Conservation (phyloP, 2,797 vertebrate genomes). For the Thamnophis elegans region DNA sequence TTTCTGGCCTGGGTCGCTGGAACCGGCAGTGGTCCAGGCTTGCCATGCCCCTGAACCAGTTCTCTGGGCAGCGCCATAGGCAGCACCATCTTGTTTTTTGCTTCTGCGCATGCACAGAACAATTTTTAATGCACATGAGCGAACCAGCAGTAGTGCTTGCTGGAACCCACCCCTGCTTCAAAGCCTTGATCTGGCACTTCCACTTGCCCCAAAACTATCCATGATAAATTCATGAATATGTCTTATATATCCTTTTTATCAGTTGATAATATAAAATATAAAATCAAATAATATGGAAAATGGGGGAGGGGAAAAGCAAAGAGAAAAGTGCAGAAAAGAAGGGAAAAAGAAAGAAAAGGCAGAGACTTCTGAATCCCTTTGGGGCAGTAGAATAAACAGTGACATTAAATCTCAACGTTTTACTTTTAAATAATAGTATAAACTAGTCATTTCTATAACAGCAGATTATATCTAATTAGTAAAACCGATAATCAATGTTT, state of each 20-base stretch:
- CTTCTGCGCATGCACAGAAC: too few relatives aligned
- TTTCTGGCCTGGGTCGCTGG: too few relatives aligned
- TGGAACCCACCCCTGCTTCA: background rate
- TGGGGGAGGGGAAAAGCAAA: background rate
- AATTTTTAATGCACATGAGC: too few relatives aligned
- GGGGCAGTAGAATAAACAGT: background rate
- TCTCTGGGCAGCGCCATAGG: too few relatives aligned
- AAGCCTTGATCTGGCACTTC: background rate
- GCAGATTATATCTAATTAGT: background rate
- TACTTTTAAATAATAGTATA: background rate
- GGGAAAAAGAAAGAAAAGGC: background rate
- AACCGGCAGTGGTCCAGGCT: too few relatives aligned
- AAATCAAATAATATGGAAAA: background rate
- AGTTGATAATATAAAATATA: background rate
- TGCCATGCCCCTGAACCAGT: too few relatives aligned
- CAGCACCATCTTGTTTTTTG: too few relatives aligned
- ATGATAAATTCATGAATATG: background rate
- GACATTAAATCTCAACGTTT: background rate
- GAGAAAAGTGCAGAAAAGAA: background rate
- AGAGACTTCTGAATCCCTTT: background rate
- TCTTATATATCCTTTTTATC: background rate
- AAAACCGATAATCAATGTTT: background rate
- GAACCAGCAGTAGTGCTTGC: too few relatives aligned
- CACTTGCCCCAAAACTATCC: background rate
- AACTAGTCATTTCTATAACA: background rate